Conservation (phyloP, 2,888 invertebrate genomes). For the Amblyjoppa proteus region DNA sequence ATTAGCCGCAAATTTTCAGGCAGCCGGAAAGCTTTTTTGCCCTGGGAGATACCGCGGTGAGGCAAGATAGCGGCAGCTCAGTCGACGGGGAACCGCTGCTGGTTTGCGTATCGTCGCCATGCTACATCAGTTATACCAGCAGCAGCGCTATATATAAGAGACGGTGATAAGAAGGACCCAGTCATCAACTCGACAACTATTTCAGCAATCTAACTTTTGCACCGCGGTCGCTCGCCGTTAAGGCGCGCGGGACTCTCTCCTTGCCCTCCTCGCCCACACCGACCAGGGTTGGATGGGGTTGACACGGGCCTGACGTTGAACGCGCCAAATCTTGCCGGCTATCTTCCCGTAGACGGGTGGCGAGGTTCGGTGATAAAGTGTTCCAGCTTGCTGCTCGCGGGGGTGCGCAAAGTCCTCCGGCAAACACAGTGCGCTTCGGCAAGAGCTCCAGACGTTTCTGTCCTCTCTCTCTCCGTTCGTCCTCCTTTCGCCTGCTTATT, state of each 20-base stretch:
- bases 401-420: constrained; percentile 64
- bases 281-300: not conserved
- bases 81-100: constrained; percentile 29
- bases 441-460: constrained; percentile 48
- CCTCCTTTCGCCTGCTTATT: constrained; percentile 30
- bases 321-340: constrained; percentile 55
- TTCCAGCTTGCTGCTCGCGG: constrained; percentile 40
- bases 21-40: constrained; percentile 59
- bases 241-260: constrained; percentile 40
- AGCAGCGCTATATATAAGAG: constrained; percentile 46
- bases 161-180: constrained; percentile 77
- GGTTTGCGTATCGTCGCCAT: constrained; percentile 58
- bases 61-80: constrained; percentile 42
- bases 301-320: constrained; percentile 57
- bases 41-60: constrained; percentile 62
- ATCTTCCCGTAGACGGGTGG: constrained; percentile 52
- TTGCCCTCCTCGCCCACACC: constrained; percentile 43
- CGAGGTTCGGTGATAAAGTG: constrained; percentile 67
- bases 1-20: constrained; percentile 81
- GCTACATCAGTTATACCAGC: constrained; percentile 42
- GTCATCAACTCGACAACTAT: constrained; percentile 78
- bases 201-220: constrained; percentile 83
- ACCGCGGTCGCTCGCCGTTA: constrained; percentile 36
- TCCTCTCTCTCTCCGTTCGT: constrained; percentile 13
- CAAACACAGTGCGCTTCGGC: constrained; percentile 68